Evolutionary conservation across 2,888 invertebrate species (phyloP), one percentile per base, ranked within the genome.

Genomic region (Tribolium freemani): DNA sequence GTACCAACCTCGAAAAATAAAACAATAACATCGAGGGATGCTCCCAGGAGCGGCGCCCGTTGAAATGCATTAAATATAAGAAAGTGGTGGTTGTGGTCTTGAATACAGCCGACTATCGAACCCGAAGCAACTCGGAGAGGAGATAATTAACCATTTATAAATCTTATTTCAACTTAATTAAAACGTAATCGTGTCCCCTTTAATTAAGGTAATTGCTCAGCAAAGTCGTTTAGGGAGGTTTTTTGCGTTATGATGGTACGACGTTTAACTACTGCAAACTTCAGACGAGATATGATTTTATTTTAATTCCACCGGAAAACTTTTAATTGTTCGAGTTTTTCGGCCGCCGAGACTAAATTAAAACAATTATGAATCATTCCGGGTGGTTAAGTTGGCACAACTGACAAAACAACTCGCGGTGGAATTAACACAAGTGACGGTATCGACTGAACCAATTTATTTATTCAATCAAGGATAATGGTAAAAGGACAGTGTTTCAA

Each of bases 61-160:
- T 38, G 38, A 44, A 53, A 63, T 63, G 51, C 63, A 51, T 63
- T 51, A 63, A 38, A 63, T 44, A 63, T 51, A 63, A 63, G 31
- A 38, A 50, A 63, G 31, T 63, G 38, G 48, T 13, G 48, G 8
- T 58, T 58, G 60, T 9, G 26, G 60, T 38, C 38, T 38, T 38
- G 38, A 38, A 38, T 38, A 38, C 38, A 38, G 8, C 38, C 38
- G 38, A 38, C 9, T 6, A 5, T n/a, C 8, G 38, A 38, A 38
- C 38, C 8, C 6, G 8, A 26, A 26, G 3, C 26, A 26, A 26
- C 26, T 26, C 53, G 11, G 10, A 30, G 38, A 30, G 30, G 11
- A 10, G 31, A 26, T 48, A 48, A 48, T 13, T 48, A 48, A 48
- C 44, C 44, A 5, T 5, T 10, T 44, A 53, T 51, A 30, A 13